These are phyloP conservation scores for Blomia tropicalis DNA, from an alignment of 2,888 invertebrate genomes.

Conservation along the genomic window DNA sequence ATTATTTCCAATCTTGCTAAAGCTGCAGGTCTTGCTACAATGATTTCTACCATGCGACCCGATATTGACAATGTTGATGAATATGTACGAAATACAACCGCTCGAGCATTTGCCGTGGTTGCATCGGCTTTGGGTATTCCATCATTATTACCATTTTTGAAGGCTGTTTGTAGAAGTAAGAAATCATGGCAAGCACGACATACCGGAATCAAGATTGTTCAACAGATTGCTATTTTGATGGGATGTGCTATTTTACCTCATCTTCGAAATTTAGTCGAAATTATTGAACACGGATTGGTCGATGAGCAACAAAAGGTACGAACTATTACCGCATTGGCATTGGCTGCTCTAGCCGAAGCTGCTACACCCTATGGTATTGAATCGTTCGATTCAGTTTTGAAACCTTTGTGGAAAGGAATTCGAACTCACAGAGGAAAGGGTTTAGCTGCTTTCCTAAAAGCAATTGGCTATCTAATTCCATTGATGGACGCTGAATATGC, in stretches of 20 bases:
- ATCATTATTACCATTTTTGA: constrained; percentile 86
- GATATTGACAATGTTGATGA: constrained; percentile 99
- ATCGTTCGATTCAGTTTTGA: constrained; percentile 96
- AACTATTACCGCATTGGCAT: constrained; percentile 93
- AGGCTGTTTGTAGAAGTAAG: constrained; percentile 96
- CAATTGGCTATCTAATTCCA: constrained; percentile 96
- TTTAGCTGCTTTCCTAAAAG: constrained; percentile 95
- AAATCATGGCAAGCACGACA: constrained; percentile 98
- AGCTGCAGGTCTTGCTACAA: constrained; percentile 95
- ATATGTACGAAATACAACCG: constrained; percentile 97
- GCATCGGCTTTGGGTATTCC: constrained; percentile 97
- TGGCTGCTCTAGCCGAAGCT: constrained; percentile 95
- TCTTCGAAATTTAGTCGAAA: constrained; percentile 91
- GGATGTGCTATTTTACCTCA: constrained; percentile 98
- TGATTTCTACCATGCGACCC: constrained; percentile 99
- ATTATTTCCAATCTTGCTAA: constrained; percentile 98
- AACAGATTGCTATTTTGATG: constrained; percentile 98
- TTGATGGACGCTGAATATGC: constrained; percentile 99
- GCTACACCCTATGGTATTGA: constrained; percentile 99
- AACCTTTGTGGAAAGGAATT: constrained; percentile 98
- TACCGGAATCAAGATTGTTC: constrained; percentile 98
- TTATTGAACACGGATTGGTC: constrained; percentile 92
- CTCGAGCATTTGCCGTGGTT: constrained; percentile 98
- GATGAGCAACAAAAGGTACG: constrained; percentile 98
- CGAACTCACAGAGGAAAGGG: constrained; percentile 63